phyloP scores from a whole-genome alignment of 1,140 invertebrate genomes.

The Nomia melanderi region DNA sequence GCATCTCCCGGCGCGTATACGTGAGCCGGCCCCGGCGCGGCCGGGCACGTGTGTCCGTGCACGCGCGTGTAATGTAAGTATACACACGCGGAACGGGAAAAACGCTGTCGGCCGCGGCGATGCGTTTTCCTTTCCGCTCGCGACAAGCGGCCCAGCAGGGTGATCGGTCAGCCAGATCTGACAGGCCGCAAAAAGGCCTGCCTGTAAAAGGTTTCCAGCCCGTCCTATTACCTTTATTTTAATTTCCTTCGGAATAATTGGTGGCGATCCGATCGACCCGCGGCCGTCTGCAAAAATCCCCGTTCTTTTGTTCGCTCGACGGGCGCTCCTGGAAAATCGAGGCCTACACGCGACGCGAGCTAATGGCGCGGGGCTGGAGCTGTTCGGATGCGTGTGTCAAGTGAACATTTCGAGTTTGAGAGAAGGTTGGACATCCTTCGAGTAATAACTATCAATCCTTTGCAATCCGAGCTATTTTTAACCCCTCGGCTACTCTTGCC shows the following conservation, averaged over 20 bases:
- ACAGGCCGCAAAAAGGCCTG: constrained; percentile 24
- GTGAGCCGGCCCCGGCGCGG: neutral
- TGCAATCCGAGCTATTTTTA: too few relatives aligned
- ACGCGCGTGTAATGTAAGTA: neutral
- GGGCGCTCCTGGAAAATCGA: too few relatives aligned
- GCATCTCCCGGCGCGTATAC: too few relatives aligned
- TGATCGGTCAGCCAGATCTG: constrained; percentile 43
- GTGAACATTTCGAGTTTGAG: too few relatives aligned
- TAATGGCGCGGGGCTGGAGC: too few relatives aligned
- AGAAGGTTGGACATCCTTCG: too few relatives aligned
- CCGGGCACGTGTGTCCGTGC: neutral
- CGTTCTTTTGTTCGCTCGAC: neutral
- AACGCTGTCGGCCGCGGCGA: constrained; percentile 24
- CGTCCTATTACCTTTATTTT: constrained; percentile 23
- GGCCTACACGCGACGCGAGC: too few relatives aligned
- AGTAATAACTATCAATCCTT: too few relatives aligned
- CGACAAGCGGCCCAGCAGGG: constrained; percentile 12
- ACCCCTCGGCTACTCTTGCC: too few relatives aligned
- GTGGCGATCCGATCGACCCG: neutral
- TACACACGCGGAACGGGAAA: constrained; percentile 35
- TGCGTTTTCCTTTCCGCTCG: constrained; percentile 45
- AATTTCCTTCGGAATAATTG: constrained; percentile 41
- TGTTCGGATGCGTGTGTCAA: too few relatives aligned
- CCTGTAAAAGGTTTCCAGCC: constrained; percentile 36
- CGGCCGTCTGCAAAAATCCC: constrained; percentile 25